Base-by-base conservation (phyloP, 1,140 invertebrate species). In the Oscheius sp. region DNA sequence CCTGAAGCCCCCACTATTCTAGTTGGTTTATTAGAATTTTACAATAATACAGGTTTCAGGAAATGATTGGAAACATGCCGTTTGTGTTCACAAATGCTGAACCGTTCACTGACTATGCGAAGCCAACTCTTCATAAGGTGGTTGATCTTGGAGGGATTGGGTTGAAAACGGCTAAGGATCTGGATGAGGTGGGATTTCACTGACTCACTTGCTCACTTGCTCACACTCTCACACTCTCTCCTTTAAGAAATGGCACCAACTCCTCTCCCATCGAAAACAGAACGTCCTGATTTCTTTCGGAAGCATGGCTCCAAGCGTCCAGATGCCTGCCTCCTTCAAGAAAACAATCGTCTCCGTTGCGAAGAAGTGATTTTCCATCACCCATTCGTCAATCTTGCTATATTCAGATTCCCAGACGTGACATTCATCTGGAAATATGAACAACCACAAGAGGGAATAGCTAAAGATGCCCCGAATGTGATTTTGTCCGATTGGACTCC, bases 381-480 rank as follows among this genome's bases (percentile, higher is more conserved):
- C n/a, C 32, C 29, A 20, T 4, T 26, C 4, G 26, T 58, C 2
- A 23, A 31, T 35, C 34, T 20, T 20, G 42, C 15, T n/a, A n/a
- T 65, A 13, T 49, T 20, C 58, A 63, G 63, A 59, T 68, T 68
- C 70, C 75, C 75, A 15, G 64, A 76, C 18, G 75, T 76, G 2
- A 76, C 75, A 4, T 76, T 76, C 70, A 75, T 76, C 42, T 76
- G 75, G 75, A 76, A 76, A 49, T 74, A 76, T 29, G 75, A 76
- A 13, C 59, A 35, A 13, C 49, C 70, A 13, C 66, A 74, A 64
- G 65, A 78, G 0, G 42, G 61, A 7, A 23, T 66, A 3, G 45
- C 32, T 20, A 3, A 31, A 26, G 34, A 52, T 45, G 31, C 63
- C 55, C 34, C 23, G n/a, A 76, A 76, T 68, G 31, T 76, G 2